These are phyloP conservation scores for Ectemnius continuus DNA, from an alignment of 2,888 invertebrate species.

Conservation along the genomic window DNA sequence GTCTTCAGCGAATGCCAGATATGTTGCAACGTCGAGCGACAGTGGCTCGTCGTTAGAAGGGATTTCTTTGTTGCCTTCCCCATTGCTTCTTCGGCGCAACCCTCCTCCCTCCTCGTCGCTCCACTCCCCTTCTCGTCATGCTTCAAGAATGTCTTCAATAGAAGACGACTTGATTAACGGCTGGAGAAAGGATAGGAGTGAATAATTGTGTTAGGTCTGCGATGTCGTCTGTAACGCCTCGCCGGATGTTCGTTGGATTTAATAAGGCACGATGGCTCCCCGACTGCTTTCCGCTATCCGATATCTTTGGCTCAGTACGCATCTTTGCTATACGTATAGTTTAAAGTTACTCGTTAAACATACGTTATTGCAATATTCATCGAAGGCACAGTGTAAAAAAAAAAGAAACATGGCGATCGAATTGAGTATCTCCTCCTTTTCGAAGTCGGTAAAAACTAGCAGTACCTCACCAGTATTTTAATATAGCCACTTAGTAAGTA, in stretches of 20 bases:
- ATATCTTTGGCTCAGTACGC: no score
- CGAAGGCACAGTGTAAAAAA: no score
- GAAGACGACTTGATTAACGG: slow-evolving; percentile 58
- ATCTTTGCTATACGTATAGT: neutral
- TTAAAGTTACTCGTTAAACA: neutral
- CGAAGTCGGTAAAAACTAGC: no score
- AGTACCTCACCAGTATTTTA: no score
- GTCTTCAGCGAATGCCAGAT: slow-evolving; percentile 47
- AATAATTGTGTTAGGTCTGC: slow-evolving; percentile 62
- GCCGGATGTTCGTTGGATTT: slow-evolving; percentile 34
- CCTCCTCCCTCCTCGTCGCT: slow-evolving; percentile 17
- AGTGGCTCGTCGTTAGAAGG: slow-evolving; percentile 7
- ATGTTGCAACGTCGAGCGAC: slow-evolving; percentile 7
- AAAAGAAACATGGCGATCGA: no score
- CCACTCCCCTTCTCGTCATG: neutral
- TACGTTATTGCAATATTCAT: neutral
- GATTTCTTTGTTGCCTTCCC: slow-evolving; percentile 19
- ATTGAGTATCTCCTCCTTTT: no score
- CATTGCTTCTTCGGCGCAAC: slow-evolving; percentile 4
- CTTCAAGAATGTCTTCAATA: slow-evolving; percentile 31
- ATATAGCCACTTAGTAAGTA: no score
- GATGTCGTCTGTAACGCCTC: slow-evolving; percentile 21
- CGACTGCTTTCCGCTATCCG: slow-evolving; percentile 1
- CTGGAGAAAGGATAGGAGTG: slow-evolving; percentile 56
- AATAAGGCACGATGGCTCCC: slow-evolving; percentile 28